These are phyloP conservation scores for Pavo muticus DNA, from an alignment of 2,113 vertebrate species.

Conservation along the genomic window DNA sequence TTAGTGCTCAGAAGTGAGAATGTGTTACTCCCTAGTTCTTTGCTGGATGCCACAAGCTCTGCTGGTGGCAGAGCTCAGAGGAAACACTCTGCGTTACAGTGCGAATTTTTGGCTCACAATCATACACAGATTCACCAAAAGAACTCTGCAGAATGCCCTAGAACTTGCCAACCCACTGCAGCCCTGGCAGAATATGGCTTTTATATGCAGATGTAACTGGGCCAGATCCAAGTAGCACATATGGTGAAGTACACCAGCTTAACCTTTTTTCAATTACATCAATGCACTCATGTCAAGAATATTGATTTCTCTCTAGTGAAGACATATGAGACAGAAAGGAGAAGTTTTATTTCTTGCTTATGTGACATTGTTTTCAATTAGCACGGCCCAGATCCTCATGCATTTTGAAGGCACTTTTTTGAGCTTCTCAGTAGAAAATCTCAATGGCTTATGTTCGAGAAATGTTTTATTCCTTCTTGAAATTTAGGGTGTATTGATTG, in stretches of 20 bases:
- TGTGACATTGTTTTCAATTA: constrained; percentile 75
- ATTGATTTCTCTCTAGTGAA: constrained; percentile 69
- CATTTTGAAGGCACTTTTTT: constrained; percentile 66
- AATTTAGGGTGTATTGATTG: constrained; percentile 49
- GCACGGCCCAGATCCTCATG: constrained; percentile 67
- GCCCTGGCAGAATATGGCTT: constrained; percentile 34
- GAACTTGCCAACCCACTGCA: neutral
- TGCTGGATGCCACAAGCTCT: neutral
- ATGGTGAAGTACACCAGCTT: constrained; percentile 54
- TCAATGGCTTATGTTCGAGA: constrained; percentile 51
- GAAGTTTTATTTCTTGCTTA: constrained; percentile 68
- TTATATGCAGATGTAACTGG: constrained; percentile 36
- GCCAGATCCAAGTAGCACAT: constrained; percentile 62
- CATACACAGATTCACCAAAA: neutral
- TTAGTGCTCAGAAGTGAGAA: neutral
- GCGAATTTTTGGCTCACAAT: neutral
- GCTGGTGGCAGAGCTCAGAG: neutral
- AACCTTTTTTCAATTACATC: constrained; percentile 71
- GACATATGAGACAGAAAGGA: constrained; percentile 55
- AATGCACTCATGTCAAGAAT: constrained; percentile 59
- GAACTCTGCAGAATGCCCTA: neutral
- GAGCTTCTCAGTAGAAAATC: constrained; percentile 54
- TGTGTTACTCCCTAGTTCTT: neutral
- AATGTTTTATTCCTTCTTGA: neutral
- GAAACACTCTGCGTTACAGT: neutral